Evolutionary conservation across 2,888 invertebrate species (phyloP).

Genomic region (Drosophila antonietae): DNA sequence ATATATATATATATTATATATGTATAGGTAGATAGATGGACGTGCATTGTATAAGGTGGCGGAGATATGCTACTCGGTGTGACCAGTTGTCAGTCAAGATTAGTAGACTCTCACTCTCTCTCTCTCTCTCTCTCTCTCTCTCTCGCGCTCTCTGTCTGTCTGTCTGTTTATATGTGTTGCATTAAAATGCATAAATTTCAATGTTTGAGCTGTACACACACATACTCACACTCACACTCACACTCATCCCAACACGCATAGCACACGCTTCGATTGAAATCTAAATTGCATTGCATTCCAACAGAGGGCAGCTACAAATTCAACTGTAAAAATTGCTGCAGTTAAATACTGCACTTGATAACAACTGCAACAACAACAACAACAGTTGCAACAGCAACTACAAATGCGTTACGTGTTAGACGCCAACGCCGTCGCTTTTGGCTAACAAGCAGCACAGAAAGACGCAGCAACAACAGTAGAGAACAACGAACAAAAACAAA

Average conservation of each 20-base stretch:
- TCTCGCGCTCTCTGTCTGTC: neutral
- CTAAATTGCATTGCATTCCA: conserved; percentile 70
- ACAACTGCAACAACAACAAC: conserved; percentile 48
- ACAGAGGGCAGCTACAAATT: conserved; percentile 60
- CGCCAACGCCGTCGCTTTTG: conserved; percentile 46
- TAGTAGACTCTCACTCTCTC: conserved; percentile 11
- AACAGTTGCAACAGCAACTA: conserved; percentile 29
- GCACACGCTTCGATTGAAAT: conserved; percentile 66
- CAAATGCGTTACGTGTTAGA: conserved; percentile 69
- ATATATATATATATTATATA: neutral
- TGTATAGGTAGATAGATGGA: neutral
- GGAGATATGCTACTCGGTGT: conserved; percentile 1
- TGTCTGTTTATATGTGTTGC: conserved; percentile 1
- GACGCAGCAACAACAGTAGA: conserved; percentile 32
- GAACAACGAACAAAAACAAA: conserved; percentile 63
- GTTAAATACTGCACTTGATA: conserved; percentile 73
- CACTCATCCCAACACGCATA: conserved; percentile 22
- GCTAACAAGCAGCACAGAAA: conserved; percentile 67
- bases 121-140: neutral
- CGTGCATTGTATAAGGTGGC: neutral
- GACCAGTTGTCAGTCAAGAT: conserved; percentile 39
- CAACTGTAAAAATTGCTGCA: conserved; percentile 75
- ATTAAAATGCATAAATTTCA: conserved; percentile 63
- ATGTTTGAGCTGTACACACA: conserved; percentile 30
- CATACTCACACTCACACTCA: neutral